A percentile compares a stretch with the other conserved stretches of the same genome.
phyloP scores from a whole-genome alignment of 2,797 vertebrate genomes.

The Channallabes apus region DNA sequence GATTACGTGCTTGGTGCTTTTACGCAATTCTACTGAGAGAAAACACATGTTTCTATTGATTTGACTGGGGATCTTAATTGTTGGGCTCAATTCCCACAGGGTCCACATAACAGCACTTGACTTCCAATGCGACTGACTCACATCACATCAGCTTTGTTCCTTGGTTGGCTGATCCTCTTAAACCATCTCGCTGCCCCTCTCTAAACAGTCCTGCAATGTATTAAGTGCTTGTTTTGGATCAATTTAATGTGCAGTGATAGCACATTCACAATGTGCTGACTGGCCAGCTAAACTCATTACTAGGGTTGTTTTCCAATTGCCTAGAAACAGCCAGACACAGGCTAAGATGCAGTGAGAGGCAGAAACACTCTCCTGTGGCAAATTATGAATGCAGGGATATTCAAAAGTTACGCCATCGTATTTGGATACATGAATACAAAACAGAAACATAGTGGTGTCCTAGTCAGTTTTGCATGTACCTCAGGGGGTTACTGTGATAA shows the following conservation, averaged over 20 bases:
- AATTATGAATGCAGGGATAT: constrained; percentile 13
- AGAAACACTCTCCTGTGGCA: constrained; percentile 21
- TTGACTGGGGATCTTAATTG: constrained; percentile 65
- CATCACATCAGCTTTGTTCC: constrained; percentile 40
- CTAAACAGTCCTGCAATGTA: constrained; percentile 71
- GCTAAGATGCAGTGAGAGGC: constrained; percentile 3
- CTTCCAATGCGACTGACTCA: constrained; percentile 57
- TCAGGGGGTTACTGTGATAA: background rate
- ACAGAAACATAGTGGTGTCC: background rate
- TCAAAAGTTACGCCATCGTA: background rate
- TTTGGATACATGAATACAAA: constrained; percentile 29
- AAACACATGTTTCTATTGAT: constrained; percentile 64
- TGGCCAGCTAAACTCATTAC: constrained; percentile 69
- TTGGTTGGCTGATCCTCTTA: constrained; percentile 55
- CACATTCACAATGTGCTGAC: constrained; percentile 78
- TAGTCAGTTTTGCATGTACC: background rate
- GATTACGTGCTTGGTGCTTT: background rate
- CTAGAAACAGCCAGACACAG: constrained; percentile 22
- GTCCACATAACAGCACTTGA: constrained; percentile 64
- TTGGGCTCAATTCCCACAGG: constrained; percentile 56
- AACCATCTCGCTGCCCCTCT: background rate
- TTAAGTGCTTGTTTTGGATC: constrained; percentile 80
- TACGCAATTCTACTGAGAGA: constrained; percentile 19
- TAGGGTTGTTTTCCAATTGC: constrained; percentile 62
- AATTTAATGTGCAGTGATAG: constrained; percentile 77